Evolutionary conservation across 2,797 vertebrate species (phyloP).

Genomic region (Scleropages formosus): DNA sequence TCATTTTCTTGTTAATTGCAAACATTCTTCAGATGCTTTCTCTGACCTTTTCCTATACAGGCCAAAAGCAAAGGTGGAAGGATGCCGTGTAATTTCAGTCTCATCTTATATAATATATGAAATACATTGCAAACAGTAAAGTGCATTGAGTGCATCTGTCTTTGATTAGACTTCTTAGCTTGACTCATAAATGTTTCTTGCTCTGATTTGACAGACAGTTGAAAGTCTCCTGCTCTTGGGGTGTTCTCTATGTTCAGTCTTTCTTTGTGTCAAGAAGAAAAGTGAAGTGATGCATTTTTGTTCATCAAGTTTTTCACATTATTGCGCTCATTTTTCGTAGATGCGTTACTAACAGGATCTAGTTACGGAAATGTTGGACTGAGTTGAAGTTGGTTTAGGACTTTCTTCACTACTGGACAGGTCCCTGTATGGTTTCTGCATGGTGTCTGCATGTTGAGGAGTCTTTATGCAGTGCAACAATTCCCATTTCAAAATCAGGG

Average conservation of each 20-base stretch:
- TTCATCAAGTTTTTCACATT: neutral
- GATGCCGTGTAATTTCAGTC: neutral
- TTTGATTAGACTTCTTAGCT: too few relatives aligned
- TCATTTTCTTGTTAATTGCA: constrained; percentile 29
- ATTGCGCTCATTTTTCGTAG: neutral
- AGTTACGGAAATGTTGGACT: neutral
- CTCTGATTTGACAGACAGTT: neutral
- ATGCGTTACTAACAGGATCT: neutral
- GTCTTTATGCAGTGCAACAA: constrained; percentile 1
- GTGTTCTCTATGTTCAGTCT: neutral
- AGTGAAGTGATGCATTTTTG: too few relatives aligned
- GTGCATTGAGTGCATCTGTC: too few relatives aligned
- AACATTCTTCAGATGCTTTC: constrained; percentile 28
- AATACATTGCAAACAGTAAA: neutral
- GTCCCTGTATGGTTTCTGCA: neutral
- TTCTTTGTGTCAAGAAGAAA: neutral
- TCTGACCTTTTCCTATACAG: constrained; percentile 17
- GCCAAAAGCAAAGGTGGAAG: neutral
- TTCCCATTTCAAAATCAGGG: neutral
- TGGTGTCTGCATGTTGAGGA: neutral
- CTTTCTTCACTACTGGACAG: neutral
- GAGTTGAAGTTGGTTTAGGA: neutral
- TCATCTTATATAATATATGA: neutral
- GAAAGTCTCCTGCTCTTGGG: neutral
- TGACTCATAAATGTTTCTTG: too few relatives aligned